These are phyloP conservation scores for Proales similis DNA, from an alignment of 1,140 invertebrate genomes.

Conservation along the genomic window DNA sequence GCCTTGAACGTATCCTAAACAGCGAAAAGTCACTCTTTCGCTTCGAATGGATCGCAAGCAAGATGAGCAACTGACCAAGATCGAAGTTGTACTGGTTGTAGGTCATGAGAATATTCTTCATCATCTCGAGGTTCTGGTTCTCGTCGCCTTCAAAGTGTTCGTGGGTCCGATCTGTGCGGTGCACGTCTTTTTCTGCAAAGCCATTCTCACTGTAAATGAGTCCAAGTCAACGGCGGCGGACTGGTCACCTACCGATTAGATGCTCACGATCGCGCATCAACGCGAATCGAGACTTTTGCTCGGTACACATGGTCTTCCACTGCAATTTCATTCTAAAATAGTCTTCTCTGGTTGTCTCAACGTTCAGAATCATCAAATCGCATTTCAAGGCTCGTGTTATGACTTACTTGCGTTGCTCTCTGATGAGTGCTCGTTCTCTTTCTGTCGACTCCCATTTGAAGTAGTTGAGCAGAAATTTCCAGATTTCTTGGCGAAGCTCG, in stretches of 20 bases:
- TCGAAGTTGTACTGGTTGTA: constrained; percentile 99
- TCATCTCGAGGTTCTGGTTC: constrained; percentile 73
- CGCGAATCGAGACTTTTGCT: constrained; percentile 64
- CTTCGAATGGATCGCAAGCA: constrained; percentile 39
- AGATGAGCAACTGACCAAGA: constrained; percentile 63
- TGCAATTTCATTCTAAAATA: constrained; percentile 93
- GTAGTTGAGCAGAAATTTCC: constrained; percentile 88
- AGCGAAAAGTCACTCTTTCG: constrained; percentile 6
- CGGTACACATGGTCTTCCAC: constrained; percentile 78
- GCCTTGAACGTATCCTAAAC: constrained; percentile 63
- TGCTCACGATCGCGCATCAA: constrained; percentile 82
- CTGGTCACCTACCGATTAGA: constrained; percentile 73
- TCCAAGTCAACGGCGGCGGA: too few relatives aligned
- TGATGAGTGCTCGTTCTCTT: constrained; percentile 57
- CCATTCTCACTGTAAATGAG: too few relatives aligned
- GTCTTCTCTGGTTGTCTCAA: constrained; percentile 59
- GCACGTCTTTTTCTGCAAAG: constrained; percentile 88
- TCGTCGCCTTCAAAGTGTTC: constrained; percentile 82
- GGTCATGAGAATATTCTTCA: constrained; percentile 91
- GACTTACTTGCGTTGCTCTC: background rate
- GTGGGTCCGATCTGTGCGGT: constrained; percentile 83
- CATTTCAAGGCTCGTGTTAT: constrained; percentile 8
- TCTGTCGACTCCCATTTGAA: constrained; percentile 74
- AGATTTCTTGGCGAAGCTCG: constrained; percentile 71
- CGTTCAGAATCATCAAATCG: constrained; percentile 16